phyloP scores from a whole-genome alignment of 2,113 vertebrate genomes.

The Gobius niger region DNA sequence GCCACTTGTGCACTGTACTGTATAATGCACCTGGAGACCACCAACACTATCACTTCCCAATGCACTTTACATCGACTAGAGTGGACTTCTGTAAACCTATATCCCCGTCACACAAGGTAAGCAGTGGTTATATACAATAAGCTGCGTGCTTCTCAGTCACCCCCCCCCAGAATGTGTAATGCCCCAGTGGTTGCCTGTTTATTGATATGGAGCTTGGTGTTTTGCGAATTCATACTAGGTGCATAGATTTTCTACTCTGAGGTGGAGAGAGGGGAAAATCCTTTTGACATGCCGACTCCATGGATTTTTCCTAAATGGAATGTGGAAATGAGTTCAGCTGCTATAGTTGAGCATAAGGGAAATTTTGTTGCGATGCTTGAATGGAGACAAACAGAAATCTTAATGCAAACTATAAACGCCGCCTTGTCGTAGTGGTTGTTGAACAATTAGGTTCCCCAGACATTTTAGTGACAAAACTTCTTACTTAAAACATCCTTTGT shows the following conservation, averaged over 20 bases:
- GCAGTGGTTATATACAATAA: constrained; percentile 9
- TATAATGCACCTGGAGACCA: neutral
- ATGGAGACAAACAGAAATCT: constrained; percentile 27
- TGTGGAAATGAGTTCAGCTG: constrained; percentile 51
- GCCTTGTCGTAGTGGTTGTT: constrained; percentile 1
- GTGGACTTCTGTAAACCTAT: constrained; percentile 8
- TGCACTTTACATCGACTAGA: constrained; percentile 13
- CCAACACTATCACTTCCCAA: constrained; percentile 1
- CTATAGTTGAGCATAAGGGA: constrained; percentile 20
- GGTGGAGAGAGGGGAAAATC: constrained; percentile 52
- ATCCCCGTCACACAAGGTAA: constrained; percentile 13
- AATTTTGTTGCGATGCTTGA: constrained; percentile 35
- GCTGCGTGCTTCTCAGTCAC: neutral
- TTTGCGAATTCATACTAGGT: constrained; percentile 42
- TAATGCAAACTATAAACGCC: constrained; percentile 16
- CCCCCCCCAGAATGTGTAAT: constrained; percentile 35
- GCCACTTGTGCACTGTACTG: neutral
- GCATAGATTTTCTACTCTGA: constrained; percentile 40
- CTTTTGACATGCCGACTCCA: constrained; percentile 44
- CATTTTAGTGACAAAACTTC: constrained; percentile 41
- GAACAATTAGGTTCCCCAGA: constrained; percentile 39
- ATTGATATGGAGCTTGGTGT: constrained; percentile 37
- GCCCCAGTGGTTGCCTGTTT: constrained; percentile 29
- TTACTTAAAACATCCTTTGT: constrained; percentile 25
- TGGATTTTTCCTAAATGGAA: constrained; percentile 48